These are phyloP conservation scores for Gnathonemus longibarbis DNA, from an alignment of 2,113 vertebrate species.

Conservation along the genomic window DNA sequence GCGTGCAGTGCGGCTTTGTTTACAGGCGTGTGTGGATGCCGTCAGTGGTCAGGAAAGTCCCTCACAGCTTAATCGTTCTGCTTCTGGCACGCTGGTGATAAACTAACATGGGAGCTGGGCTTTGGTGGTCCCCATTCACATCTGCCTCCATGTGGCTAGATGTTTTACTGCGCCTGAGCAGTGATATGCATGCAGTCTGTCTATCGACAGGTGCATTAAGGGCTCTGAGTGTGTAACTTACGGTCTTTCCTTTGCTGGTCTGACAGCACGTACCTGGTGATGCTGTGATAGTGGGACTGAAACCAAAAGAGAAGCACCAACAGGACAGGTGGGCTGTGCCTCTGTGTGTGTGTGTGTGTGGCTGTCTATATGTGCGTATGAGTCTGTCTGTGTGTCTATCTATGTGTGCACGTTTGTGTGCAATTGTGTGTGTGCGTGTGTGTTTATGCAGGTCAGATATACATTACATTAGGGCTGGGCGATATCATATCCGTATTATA, in stretches of 20 bases:
- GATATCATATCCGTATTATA: too few relatives aligned
- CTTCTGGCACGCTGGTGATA: background rate
- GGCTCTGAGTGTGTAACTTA: background rate
- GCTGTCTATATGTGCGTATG: background rate
- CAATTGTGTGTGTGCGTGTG: too few relatives aligned
- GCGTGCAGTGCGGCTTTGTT: background rate
- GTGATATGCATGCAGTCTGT: too few relatives aligned
- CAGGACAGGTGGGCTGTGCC: background rate
- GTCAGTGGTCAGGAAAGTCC: background rate
- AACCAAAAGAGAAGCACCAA: background rate
- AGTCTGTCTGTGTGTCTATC: background rate
- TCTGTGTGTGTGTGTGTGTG: background rate
- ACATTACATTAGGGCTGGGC: too few relatives aligned
- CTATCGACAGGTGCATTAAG: background rate
- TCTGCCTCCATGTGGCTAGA: background rate
- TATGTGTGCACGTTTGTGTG: background rate
- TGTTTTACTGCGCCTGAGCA: background rate
- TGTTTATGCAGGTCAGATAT: background rate
- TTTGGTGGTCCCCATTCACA: background rate
- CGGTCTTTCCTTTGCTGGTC: background rate
- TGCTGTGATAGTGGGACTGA: background rate
- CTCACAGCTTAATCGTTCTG: background rate
- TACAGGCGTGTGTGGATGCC: background rate
- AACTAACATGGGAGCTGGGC: background rate
- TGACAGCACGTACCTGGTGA: background rate